Percentiles rank a stretch among this genome's conserved stretches.
phyloP scores from a whole-genome alignment of 2,113 vertebrate genomes.

The Odocoileus virginianus region DNA sequence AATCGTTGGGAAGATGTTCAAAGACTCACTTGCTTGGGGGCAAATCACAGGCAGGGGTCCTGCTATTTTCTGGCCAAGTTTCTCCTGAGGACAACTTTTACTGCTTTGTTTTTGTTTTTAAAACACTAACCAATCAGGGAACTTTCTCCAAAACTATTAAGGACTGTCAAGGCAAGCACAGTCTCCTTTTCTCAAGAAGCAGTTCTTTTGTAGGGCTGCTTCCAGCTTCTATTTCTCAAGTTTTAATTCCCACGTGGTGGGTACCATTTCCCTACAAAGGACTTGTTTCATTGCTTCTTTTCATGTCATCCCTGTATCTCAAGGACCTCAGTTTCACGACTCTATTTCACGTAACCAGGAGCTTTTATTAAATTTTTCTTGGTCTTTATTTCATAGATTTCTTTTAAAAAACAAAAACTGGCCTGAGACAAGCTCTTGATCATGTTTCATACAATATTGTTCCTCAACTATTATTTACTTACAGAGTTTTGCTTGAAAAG shows the following conservation, averaged over 20 bases:
- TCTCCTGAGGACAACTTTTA: background rate
- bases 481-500: background rate
- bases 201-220: background rate
- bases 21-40: background rate
- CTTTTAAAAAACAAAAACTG: background rate
- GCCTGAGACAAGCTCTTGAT: background rate
- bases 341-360: background rate
- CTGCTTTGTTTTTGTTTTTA: background rate
- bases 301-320: background rate
- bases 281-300: background rate
- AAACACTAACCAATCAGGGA: background rate
- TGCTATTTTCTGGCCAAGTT: background rate
- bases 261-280: background rate
- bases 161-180: background rate
- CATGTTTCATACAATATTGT: background rate
- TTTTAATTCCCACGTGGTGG: background rate
- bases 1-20: background rate
- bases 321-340: background rate
- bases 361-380: background rate
- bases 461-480: background rate
- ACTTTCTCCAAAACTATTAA: background rate
- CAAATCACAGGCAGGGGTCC: background rate
- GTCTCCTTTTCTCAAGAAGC: background rate
- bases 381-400: background rate
- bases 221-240: background rate